Conservation (phyloP, 2,888 invertebrate genomes). For the Carterocephalus palaemon region DNA sequence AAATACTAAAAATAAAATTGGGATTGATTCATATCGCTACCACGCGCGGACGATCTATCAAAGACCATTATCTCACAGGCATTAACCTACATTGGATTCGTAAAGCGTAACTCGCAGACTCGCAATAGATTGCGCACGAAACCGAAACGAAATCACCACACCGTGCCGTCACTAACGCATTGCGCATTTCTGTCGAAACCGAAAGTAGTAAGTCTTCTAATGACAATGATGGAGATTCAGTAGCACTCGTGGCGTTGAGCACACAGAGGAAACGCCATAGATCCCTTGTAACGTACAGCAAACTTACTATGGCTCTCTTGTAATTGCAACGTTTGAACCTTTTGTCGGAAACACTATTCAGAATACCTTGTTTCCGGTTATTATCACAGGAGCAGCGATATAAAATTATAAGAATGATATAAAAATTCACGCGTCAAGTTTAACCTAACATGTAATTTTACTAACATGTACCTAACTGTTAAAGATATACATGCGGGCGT, state of each 20-base stretch:
- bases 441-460: conserved; percentile 13
- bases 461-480: background rate
- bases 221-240: conserved; percentile 23
- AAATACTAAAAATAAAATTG: conserved; percentile 6
- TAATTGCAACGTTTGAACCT: conserved; percentile 11
- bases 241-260: conserved; percentile 21
- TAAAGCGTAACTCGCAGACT: conserved; percentile 58
- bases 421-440: background rate
- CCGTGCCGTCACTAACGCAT: conserved; percentile 51
- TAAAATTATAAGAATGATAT: background rate
- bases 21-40: conserved; percentile 8
- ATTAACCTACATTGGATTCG: conserved; percentile 68
- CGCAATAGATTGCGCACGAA: conserved; percentile 60
- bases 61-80: conserved; percentile 47
- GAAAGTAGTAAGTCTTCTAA: conserved; percentile 43
- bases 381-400: background rate
- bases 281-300: conserved; percentile 25
- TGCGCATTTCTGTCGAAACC: conserved; percentile 63
- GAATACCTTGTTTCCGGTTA: background rate
- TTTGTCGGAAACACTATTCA: conserved; percentile 1
- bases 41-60: conserved; percentile 19
- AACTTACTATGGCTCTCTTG: conserved; percentile 27
- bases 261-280: conserved; percentile 26
- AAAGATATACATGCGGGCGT: background rate
- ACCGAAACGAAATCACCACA: conserved; percentile 57